Conservation (phyloP, 2,797 vertebrate species). For the Zalophus californianus region DNA sequence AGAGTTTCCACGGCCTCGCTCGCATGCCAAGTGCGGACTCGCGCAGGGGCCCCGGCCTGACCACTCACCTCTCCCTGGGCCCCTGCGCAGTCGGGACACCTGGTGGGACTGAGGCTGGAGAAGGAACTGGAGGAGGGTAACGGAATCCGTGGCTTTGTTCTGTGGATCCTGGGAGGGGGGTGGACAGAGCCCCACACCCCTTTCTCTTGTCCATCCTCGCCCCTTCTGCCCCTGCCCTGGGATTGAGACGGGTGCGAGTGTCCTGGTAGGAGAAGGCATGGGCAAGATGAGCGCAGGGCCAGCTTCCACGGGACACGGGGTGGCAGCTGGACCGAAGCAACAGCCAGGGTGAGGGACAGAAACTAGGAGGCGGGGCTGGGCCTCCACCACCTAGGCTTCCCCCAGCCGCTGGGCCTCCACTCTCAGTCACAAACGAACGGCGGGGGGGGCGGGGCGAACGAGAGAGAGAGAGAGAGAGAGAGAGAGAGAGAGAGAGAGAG, state of each 20-base stretch:
- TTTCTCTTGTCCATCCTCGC: not conserved
- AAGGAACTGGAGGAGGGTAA: slow-evolving; percentile 87
- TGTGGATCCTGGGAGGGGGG: slow-evolving; percentile 28
- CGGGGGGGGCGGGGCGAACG: no score
- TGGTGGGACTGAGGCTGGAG: slow-evolving; percentile 83
- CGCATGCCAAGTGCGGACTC: slow-evolving; percentile 8
- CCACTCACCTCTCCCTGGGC: slow-evolving; percentile 76
- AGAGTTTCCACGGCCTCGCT: slow-evolving; percentile 88
- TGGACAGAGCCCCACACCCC: not conserved
- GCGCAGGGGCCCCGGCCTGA: slow-evolving; percentile 67
- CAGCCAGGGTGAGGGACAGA: not conserved
- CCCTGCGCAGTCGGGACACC: slow-evolving; percentile 85
- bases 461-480: not conserved
- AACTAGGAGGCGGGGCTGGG: not conserved
- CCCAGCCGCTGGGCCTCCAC: not conserved
- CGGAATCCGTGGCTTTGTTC: slow-evolving; percentile 87
- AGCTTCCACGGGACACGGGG: not conserved
- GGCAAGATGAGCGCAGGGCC: not conserved
- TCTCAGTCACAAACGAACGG: not conserved
- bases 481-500: not conserved
- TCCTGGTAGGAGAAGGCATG: slow-evolving; percentile 58
- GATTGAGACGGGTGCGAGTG: not conserved
- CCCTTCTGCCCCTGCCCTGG: not conserved
- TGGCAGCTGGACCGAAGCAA: not conserved
- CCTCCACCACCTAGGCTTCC: not conserved